Evolutionary conservation across 2,797 vertebrate genomes (phyloP).

Genomic region (Hapalemur alaotrensis): DNA sequence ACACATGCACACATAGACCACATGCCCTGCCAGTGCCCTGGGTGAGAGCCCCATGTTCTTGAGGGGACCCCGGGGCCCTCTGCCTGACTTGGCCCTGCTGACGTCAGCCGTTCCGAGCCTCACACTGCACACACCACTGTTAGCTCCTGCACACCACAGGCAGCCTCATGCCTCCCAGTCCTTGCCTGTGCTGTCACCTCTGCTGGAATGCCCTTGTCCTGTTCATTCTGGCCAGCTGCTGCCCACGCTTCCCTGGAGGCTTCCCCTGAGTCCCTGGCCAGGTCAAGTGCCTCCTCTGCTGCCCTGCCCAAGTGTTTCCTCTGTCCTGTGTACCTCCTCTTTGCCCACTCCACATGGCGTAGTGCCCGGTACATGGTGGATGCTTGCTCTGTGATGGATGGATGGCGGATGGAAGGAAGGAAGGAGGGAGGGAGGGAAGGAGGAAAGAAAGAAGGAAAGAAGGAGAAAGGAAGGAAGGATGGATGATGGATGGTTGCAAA

Average conservation of each 20-base stretch:
- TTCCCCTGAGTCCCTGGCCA: background rate
- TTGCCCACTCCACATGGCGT: background rate
- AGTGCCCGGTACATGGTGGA: background rate
- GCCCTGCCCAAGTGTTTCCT: background rate
- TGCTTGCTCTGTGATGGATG: too few species aligned
- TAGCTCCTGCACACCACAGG: background rate
- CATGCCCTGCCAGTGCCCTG: background rate
- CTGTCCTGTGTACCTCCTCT: background rate
- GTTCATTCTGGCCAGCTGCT: background rate
- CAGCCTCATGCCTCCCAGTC: background rate
- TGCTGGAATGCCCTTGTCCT: background rate
- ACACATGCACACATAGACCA: fast-evolving
- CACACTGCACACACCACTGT: background rate
- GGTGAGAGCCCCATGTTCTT: too few species aligned
- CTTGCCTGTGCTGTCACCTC: background rate
- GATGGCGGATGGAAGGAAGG: fast-evolving
- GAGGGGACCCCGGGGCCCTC: background rate
- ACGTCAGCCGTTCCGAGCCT: background rate
- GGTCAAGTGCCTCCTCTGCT: background rate
- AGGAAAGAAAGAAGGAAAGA: background rate
- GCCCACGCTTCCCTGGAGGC: background rate
- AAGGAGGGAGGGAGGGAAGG: fast-evolving
- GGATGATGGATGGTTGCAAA: too few species aligned
- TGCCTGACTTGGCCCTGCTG: background rate
- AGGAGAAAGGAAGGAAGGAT: background rate